Evolutionary conservation across 2,113 vertebrate species (phyloP).

Genomic region (Bubo blakistoni): DNA sequence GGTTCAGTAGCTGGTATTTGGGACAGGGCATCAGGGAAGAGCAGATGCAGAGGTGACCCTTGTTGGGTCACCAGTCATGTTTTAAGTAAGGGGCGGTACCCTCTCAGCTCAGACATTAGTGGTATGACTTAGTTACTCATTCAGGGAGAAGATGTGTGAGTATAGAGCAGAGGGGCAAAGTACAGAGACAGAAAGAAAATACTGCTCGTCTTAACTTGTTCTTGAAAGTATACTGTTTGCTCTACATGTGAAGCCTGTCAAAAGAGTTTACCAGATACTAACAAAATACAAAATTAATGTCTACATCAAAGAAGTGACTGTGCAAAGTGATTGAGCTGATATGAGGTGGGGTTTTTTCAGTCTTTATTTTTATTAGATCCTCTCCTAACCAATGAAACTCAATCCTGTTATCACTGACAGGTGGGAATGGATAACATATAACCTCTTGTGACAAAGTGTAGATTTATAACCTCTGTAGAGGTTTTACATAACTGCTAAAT

Average conservation of each 20-base stretch:
- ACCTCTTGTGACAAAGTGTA: background rate
- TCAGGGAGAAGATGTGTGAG: background rate
- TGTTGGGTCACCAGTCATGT: background rate
- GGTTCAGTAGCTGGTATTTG: background rate
- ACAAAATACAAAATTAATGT: background rate
- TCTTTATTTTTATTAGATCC: background rate
- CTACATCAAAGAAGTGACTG: background rate
- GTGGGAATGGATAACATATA: background rate
- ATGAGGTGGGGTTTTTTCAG: background rate
- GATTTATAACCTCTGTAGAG: background rate
- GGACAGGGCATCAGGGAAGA: background rate
- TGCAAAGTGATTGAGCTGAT: background rate
- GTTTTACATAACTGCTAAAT: background rate
- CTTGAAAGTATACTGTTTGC: background rate
- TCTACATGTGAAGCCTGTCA: background rate
- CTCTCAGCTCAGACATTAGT: background rate
- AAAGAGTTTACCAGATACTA: background rate
- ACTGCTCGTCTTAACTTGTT: background rate
- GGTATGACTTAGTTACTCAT: background rate
- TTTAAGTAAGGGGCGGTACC: background rate
- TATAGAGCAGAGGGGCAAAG: background rate
- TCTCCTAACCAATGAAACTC: background rate
- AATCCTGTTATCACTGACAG: background rate
- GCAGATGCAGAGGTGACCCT: background rate
- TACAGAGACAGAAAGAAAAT: background rate